Conservation (phyloP, 2,888 invertebrate species). For the Electrophaes corylata region DNA sequence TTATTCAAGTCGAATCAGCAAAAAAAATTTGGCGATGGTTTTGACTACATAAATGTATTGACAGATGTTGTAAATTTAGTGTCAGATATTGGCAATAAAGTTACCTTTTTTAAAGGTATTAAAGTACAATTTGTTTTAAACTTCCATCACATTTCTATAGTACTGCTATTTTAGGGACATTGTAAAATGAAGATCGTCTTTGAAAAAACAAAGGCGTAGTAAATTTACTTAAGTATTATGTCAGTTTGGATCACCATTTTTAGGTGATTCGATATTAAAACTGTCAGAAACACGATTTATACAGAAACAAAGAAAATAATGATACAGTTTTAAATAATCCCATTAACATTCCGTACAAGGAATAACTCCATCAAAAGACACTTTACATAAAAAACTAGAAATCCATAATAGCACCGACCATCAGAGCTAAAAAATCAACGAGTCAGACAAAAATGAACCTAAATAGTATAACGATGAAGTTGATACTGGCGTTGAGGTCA, state of each 20-base stretch:
- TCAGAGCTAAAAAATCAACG: neutral
- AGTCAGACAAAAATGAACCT: slow-evolving; percentile 20
- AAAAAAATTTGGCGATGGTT: too few species aligned
- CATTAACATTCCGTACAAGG: slow-evolving; percentile 28
- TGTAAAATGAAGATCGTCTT: too few species aligned
- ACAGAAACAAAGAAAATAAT: slow-evolving; percentile 16
- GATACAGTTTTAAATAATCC: slow-evolving; percentile 30
- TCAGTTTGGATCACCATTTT: neutral
- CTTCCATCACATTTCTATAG: too few species aligned
- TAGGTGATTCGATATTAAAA: neutral
- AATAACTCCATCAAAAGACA: slow-evolving; percentile 37
- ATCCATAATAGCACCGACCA: slow-evolving; percentile 41
- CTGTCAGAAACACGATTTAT: neutral
- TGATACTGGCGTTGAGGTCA: slow-evolving; percentile 46
- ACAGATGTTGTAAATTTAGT: neutral
- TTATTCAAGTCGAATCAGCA: too few species aligned
- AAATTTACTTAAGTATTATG: neutral
- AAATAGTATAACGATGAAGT: slow-evolving; percentile 39
- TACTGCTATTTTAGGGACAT: too few species aligned
- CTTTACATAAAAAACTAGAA: slow-evolving; percentile 40
- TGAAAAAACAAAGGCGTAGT: neutral
- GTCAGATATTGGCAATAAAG: too few species aligned
- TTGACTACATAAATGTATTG: neutral
- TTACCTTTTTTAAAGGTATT: too few species aligned
- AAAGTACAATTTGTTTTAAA: neutral